phyloP scores from a whole-genome alignment of 2,888 invertebrate genomes.

The Punctoribates punctum region DNA sequence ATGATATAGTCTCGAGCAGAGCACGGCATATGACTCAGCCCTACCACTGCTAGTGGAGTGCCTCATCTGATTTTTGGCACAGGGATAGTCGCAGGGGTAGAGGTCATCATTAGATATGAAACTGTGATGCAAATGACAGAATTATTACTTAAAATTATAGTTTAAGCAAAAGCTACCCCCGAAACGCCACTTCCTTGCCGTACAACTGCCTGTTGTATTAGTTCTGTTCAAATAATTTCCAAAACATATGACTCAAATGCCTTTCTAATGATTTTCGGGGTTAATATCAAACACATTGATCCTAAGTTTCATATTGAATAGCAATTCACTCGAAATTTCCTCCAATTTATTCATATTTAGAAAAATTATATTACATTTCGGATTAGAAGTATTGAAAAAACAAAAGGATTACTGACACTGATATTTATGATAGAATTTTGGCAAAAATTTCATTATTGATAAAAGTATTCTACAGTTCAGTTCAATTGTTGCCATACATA shows the following conservation, averaged over 20 bases:
- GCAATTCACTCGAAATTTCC: not conserved
- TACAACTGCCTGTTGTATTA: not conserved
- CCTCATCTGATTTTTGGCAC: conserved; percentile 19
- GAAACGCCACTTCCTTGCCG: conserved; percentile 11
- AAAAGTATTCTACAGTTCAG: not conserved
- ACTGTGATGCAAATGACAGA: conserved; percentile 28
- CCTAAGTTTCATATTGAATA: not conserved
- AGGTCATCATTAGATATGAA: conserved; percentile 26
- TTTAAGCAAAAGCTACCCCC: not conserved
- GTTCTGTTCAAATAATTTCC: not conserved
- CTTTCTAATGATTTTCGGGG: not conserved
- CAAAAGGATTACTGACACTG: not conserved
- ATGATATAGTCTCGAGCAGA: conserved; percentile 12
- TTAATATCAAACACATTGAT: conserved; percentile 21
- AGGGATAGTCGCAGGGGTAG: not conserved
- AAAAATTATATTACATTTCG: not conserved
- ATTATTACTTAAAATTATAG: conserved; percentile 17
- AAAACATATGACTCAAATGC: conserved; percentile 20
- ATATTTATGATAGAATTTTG: not conserved
- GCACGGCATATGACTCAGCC: conserved; percentile 12
- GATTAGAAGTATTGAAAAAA: not conserved
- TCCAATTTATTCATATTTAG: not conserved
- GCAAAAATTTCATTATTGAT: not conserved
- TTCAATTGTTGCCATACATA: conserved; percentile 8
- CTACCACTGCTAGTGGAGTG: not conserved